Evolutionary conservation across 2,113 vertebrate genomes (phyloP).

Genomic region (Delphinus delphis): DNA sequence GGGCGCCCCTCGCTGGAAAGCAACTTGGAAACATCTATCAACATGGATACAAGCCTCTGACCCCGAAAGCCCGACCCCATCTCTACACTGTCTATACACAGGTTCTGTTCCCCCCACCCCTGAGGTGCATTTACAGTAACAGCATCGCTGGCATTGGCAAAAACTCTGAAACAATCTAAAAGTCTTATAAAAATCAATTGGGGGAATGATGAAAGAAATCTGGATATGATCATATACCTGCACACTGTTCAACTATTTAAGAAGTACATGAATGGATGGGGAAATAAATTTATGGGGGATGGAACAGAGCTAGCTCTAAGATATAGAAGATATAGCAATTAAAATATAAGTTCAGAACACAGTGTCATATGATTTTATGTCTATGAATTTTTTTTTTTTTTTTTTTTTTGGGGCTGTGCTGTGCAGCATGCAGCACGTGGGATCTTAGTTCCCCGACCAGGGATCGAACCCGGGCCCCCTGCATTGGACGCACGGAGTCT

Average conservation of each 20-base stretch:
- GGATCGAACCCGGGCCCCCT: too few relatives aligned
- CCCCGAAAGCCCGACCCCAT: neutral
- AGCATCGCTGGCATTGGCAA: neutral
- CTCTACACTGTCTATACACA: neutral
- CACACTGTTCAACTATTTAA: neutral
- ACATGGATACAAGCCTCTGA: neutral
- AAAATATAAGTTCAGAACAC: neutral
- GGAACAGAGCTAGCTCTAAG: neutral
- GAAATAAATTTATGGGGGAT: neutral
- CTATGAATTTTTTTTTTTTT: neutral
- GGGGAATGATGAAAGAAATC: neutral
- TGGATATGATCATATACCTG: neutral
- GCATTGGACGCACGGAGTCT: too few relatives aligned
- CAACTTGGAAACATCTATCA: neutral
- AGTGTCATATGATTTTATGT: neutral
- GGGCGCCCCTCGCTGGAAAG: neutral
- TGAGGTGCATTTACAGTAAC: neutral
- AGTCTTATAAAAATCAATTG: neutral
- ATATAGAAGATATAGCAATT: neutral
- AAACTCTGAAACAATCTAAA: neutral
- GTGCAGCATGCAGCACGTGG: too few relatives aligned
- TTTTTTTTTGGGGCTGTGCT: too few relatives aligned
- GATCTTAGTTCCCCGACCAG: too few relatives aligned
- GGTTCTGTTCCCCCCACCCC: neutral
- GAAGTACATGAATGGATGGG: neutral